Conservation (phyloP, 1,140 invertebrate species). For the Psix sp. region DNA sequence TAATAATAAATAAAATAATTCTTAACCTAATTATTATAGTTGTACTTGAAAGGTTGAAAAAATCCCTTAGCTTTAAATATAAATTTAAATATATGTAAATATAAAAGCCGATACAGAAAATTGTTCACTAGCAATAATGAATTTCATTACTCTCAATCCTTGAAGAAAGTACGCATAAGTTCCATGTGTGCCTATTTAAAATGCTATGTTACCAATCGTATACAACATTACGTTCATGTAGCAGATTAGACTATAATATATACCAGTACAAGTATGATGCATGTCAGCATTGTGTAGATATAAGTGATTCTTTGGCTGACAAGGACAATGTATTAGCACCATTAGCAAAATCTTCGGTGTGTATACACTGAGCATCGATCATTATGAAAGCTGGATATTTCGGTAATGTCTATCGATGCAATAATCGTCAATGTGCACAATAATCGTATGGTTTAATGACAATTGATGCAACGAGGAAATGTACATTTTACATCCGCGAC, state of each 20-base stretch:
- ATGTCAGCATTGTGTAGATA: constrained; percentile 2
- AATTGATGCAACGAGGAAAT: constrained; percentile 73
- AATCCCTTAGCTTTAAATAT: no score
- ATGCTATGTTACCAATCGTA: no score
- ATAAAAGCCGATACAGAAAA: no score
- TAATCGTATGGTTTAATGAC: constrained; percentile 76
- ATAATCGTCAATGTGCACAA: constrained; percentile 72
- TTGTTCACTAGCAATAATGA: no score
- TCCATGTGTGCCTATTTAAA: no score
- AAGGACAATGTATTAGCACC: constrained; percentile 60
- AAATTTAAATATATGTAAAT: no score
- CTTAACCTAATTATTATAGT: no score
- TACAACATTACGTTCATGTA: background rate
- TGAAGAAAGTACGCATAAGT: no score
- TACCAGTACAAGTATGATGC: constrained; percentile 1
- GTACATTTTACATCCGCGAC: constrained; percentile 59
- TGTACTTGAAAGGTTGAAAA: no score
- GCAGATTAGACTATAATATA: constrained; percentile 1
- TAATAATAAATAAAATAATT: no score
- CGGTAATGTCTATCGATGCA: constrained; percentile 68
- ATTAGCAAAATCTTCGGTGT: constrained; percentile 68
- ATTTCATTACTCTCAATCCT: no score
- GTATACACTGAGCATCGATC: constrained; percentile 69
- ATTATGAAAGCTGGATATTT: constrained; percentile 66
- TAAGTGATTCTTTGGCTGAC: constrained; percentile 40